Conservation (phyloP, 2,113 vertebrate species). For the Brachypodius melanocephalos region DNA sequence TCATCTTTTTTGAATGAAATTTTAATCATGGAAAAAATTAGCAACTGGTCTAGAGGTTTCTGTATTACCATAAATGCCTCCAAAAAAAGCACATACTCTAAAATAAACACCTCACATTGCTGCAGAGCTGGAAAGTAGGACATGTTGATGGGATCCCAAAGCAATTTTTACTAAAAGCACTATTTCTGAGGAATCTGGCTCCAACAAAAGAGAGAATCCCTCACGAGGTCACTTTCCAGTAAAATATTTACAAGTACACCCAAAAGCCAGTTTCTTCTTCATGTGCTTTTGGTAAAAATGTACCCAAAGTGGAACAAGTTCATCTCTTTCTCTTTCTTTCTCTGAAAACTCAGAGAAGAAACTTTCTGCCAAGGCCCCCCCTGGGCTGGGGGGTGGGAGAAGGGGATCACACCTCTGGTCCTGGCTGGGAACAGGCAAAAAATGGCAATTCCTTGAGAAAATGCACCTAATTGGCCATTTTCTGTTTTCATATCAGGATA, state of each 20-base stretch:
- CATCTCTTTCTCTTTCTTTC: background rate
- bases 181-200: background rate
- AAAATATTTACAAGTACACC: constrained; percentile 48
- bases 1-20: background rate
- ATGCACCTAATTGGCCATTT: background rate
- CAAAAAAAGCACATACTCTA: background rate
- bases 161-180: background rate
- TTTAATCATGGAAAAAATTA: constrained; percentile 36
- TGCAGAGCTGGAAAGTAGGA: constrained; percentile 5
- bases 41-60: background rate
- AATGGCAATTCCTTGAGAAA: background rate
- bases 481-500: background rate
- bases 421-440: background rate
- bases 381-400: background rate
- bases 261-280: background rate
- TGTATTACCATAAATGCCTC: background rate
- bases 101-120: background rate
- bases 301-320: background rate
- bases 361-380: background rate
- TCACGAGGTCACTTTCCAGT: background rate
- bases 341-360: background rate
- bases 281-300: background rate
- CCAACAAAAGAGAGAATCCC: background rate
- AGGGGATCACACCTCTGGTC: background rate
- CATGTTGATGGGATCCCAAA: background rate